Conservation (phyloP, 2,888 invertebrate species). For the Lasioglossum marginatum region DNA sequence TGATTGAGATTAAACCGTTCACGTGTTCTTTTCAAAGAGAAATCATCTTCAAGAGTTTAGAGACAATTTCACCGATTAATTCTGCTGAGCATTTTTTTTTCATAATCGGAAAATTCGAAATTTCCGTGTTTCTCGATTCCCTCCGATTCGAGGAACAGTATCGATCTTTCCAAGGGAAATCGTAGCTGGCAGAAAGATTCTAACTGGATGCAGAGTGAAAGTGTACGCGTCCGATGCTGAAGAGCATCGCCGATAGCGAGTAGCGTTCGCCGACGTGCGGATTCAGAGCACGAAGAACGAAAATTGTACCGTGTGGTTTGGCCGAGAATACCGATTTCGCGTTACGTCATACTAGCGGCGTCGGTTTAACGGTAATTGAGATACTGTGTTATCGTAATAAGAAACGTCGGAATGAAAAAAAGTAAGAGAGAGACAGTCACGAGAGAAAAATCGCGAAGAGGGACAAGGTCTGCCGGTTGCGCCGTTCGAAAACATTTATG, state of each 20-base stretch:
- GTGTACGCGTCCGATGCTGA: conserved; percentile 18
- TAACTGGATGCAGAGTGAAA: conserved; percentile 51
- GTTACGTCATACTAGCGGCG: conserved; percentile 27
- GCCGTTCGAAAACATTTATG: conserved; percentile 12
- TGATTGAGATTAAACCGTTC: too few relatives aligned
- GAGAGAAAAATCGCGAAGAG: neutral
- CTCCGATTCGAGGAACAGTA: neutral
- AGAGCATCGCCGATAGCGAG: conserved; percentile 14
- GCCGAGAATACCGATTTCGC: conserved; percentile 42
- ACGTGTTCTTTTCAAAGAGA: neutral
- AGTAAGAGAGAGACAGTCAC: neutral
- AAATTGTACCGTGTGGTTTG: conserved; percentile 33
- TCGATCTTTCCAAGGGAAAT: neutral
- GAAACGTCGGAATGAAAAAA: neutral
- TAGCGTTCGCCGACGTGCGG: conserved; percentile 7
- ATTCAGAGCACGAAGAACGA: conserved; percentile 46
- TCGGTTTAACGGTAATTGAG: conserved; percentile 26
- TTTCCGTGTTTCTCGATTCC: neutral
- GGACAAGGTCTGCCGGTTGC: conserved; percentile 29
- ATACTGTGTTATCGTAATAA: conserved; percentile 4
- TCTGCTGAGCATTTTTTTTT: neutral
- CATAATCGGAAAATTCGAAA: neutral
- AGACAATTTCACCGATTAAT: neutral
- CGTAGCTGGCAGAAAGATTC: neutral
- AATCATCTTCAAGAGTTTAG: neutral